Base-by-base conservation (phyloP, 2,888 invertebrate species). In the Caenorhabditis macrosperma region DNA sequence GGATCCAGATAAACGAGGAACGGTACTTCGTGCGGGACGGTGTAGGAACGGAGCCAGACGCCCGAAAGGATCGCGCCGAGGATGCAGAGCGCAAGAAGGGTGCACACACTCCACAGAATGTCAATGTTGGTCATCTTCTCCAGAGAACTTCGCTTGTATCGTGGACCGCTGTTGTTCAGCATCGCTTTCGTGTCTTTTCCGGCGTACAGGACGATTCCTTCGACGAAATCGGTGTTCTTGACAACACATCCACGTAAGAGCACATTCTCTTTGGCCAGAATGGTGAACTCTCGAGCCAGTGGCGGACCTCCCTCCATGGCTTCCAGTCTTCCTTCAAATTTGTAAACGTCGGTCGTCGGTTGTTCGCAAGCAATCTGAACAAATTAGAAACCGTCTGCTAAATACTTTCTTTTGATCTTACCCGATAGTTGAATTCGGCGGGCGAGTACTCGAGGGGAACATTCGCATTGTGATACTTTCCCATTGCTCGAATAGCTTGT, bases 131-230 rank as follows among this genome's bases (percentile, higher is more conserved):
- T 82, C 63, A 82, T 57, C 64, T 82, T 82, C 64, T 87, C 87
- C 12, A 85, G 76, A 0, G 78, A 77, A 48, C 83, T 83, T 38
- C 87, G 55, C 50, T 96, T 97, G 92, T 95, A 95, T 57, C 97
- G 93, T 69, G 97, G 96, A 46, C 96, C 96, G 85, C 95, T 95
- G 91, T 97, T 97, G 92, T 97, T 98, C 77, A 97, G 93, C 95
- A 97, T 95, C 9, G 97, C 96, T 92, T 98, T 97, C 20, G 97
- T 97, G 92, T 98, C 97, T 88, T 90, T 91, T 93, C 94, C 95
- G 83, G 95, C 96, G 93, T 97, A 98, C 63, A 98, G 95, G 55
- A 97, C 96, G 90, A 98, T 95, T 71, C 97, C 98, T 91, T 97
- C 97, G 48, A 97, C 94, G 91, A 93, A 97, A 92, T 97, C 96